These are phyloP conservation scores for Astreopora myriophthalma DNA, from an alignment of 64 coral and sea anemone species.

Conservation along the genomic window DNA sequence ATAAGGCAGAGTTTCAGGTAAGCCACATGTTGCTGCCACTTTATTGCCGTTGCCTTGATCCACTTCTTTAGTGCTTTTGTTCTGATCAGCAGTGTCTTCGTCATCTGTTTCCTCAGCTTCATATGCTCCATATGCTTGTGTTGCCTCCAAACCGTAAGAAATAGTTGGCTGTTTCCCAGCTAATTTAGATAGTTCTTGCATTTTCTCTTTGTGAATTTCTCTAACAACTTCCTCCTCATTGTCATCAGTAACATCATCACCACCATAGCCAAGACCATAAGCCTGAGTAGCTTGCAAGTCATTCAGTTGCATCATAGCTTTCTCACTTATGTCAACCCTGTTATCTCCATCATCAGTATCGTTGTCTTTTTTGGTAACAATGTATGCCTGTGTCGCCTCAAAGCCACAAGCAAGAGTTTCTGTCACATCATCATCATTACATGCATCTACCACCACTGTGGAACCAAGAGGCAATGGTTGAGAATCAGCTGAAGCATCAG, in stretches of 20 bases:
- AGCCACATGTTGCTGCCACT: neutral
- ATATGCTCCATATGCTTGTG: conserved; percentile 46
- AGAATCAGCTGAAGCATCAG: conserved; percentile 8
- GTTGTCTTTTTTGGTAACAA: conserved; percentile 3
- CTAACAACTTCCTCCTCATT: neutral
- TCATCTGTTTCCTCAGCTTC: conserved; percentile 5
- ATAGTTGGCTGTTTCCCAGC: neutral
- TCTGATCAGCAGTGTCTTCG: neutral
- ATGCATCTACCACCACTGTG: neutral
- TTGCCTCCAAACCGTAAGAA: conserved; percentile 5
- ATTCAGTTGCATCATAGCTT: neutral
- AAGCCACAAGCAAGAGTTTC: conserved; percentile 32
- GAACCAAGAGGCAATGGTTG: neutral
- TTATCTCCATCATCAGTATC: neutral
- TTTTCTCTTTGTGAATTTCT: neutral
- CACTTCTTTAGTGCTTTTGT: neutral
- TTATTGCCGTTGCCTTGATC: neutral
- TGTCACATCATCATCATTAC: neutral
- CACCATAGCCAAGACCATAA: neutral
- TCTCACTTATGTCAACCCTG: neutral
- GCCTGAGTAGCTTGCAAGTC: conserved; percentile 46
- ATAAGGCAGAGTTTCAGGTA: neutral
- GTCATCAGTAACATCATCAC: neutral
- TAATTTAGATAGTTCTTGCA: neutral
- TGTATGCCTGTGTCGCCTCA: conserved; percentile 11